Evolutionary conservation across 2,888 invertebrate species (phyloP).

Genomic region (Onthophagus sagittarius): DNA sequence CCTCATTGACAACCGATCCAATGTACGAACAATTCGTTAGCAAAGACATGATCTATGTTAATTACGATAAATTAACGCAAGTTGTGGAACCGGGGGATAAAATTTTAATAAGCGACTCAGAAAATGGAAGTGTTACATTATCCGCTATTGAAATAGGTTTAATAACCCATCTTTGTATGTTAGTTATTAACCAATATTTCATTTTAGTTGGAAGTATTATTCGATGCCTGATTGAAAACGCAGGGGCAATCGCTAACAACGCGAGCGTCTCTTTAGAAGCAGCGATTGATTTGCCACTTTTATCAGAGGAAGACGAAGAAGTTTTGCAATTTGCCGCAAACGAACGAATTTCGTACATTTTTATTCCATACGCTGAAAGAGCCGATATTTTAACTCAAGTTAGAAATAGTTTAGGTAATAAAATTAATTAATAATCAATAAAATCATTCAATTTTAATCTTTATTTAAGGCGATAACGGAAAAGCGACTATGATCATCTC

Average conservation of each 20-base stretch:
- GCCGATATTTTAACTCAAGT: slow-evolving; percentile 64
- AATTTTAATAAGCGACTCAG: slow-evolving; percentile 48
- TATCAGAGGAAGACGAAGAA: slow-evolving; percentile 48
- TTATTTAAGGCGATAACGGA: slow-evolving; percentile 67
- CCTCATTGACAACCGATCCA: slow-evolving; percentile 53
- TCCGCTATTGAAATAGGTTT: slow-evolving; percentile 63
- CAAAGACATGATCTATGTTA: slow-evolving; percentile 54
- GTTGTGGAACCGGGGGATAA: slow-evolving; percentile 51
- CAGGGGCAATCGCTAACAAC: slow-evolving; percentile 53
- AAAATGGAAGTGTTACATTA: slow-evolving; percentile 72
- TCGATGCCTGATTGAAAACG: slow-evolving; percentile 51
- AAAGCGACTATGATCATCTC: slow-evolving; percentile 93
- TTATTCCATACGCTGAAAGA: slow-evolving; percentile 72
- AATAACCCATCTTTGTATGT: too few species aligned
- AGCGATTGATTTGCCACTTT: slow-evolving; percentile 48
- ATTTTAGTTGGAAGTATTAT: slow-evolving; percentile 39
- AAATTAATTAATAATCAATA: background rate
- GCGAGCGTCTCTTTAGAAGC: slow-evolving; percentile 55
- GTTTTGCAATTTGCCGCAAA: slow-evolving; percentile 61
- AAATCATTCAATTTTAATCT: background rate
- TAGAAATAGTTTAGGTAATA: slow-evolving; percentile 47
- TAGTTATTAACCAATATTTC: too few species aligned
- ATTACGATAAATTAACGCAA: slow-evolving; percentile 53
- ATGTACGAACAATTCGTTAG: slow-evolving; percentile 56
- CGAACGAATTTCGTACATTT: slow-evolving; percentile 70